Base-by-base conservation (phyloP, 2,888 invertebrate genomes). In the Diabrotica balteata region DNA sequence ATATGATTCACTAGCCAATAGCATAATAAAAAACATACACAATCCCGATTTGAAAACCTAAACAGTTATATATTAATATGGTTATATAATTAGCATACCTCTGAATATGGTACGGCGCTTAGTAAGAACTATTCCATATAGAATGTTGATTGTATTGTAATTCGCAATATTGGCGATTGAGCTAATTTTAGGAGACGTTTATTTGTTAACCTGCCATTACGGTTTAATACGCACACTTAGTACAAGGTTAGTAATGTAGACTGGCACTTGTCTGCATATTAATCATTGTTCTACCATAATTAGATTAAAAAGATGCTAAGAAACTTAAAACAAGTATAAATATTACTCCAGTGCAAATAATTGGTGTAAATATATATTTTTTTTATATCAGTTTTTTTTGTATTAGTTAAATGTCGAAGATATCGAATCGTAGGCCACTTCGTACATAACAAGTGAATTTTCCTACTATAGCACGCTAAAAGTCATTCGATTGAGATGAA, bases 181-280 rank as follows among this genome's bases (percentile, higher is more conserved):
- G 32, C 52, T 52, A 17, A 52, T 52, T 52, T 52, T 9, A 52
- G 52, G 10, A 32, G 22, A 52, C 32, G 32, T 10, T 52, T 52
- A 52, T 52, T 52, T 52, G 52, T 52, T 52, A 32, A 52, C 52
- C 32, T 52, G 10, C 32, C 32, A 52, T 32, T 32, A 32, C 32
- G 32, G 52, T 52, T 52, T 52, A 52, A 52, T 52, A 52, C 32
- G 32, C 32, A 32, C 22, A 52, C 52, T 52, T 32, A 22, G 52
- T 52, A 52, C 52, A 52, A 52, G 52, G 52, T 52, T 52, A 52
- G 8, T 52, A 52, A 52, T 52, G 52, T 32, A 52, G 52, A 52
- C 52, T 32, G 6, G 10, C 22, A 52, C 52, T 52, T 32, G 52
- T 52, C 52, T 52, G 32, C 52, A 52, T 52, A 32, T 9, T 8